Evolutionary conservation across 2,797 vertebrate genomes (phyloP), one percentile per base, ranked within the genome.

Genomic region (Anguilla marmorata): DNA sequence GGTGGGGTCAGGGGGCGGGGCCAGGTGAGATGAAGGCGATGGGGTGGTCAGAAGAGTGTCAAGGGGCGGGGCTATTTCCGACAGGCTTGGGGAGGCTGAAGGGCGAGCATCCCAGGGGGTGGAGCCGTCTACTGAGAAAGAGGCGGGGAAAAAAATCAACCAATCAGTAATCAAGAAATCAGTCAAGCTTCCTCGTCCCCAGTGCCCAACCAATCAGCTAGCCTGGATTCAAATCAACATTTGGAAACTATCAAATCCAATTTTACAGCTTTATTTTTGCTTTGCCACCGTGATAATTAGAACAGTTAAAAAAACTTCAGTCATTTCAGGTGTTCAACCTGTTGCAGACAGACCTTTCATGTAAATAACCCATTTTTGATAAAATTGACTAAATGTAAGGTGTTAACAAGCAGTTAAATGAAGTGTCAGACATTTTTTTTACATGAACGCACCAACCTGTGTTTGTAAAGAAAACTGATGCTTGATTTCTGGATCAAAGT

Each of bases 41-140:
- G 97, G 96, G 95, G 95, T 95, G 90, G 96, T 95, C 95, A 95
- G 96, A 96, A 95, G 96, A 96, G 96, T 96, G 0, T 95, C 97
- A 85, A 92, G 97, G 93, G 96, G 95, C 97, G 95, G 92, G 91
- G 94, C 96, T 98, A 99, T 97, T 99, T 99, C 98, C 98, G 97
- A 97, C 98, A 98, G 96, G 95, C 97, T 96, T 98, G 97, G 94
- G 98, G 97, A 93, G 98, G 97, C 93, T 98, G 98, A 95, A 98
- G 97, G 94, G 97, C 97, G 94, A 97, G 96, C 90, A 94, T 98
- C 97, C 98, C 98, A 96, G 98, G 96, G 93, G 98, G 94, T 86
- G 97, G 95, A 96, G 96, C 98, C 96, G 98, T 99, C 99, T 99
- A 96, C 93, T 87, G 88, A 60, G 90, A 86, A 86, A 89, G 85